phyloP scores from a whole-genome alignment of 2,888 invertebrate species.

The Agrotis exclamationis region DNA sequence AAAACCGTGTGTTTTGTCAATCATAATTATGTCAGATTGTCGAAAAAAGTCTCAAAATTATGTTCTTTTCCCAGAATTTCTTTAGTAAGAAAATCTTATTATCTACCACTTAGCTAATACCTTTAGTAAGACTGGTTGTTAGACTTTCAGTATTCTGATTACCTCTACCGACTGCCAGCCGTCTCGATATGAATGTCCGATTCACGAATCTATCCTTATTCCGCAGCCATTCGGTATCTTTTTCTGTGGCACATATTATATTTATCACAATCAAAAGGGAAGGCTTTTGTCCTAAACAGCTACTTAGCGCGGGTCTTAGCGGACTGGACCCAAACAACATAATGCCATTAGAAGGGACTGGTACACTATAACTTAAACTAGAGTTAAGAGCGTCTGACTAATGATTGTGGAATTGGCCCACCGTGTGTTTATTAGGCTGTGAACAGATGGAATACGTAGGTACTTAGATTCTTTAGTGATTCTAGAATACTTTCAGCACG shows the following conservation, averaged over 20 bases:
- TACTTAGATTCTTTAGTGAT: background rate
- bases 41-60: too few species aligned
- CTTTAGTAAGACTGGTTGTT: too few species aligned
- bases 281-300: conserved; percentile 50
- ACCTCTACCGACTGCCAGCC: too few species aligned
- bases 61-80: too few species aligned
- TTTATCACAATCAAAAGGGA: conserved; percentile 44
- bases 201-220: background rate
- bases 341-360: conserved; percentile 69
- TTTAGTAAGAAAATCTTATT: too few species aligned
- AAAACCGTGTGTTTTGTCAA: too few species aligned
- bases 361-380: conserved; percentile 58
- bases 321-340: conserved; percentile 67
- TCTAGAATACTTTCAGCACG: too few species aligned
- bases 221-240: background rate
- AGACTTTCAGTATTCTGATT: too few species aligned
- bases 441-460: conserved; percentile 6
- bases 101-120: too few species aligned
- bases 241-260: conserved; percentile 19
- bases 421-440: conserved; percentile 46
- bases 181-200: too few species aligned
- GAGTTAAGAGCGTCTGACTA: conserved; percentile 66
- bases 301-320: conserved; percentile 57
- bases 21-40: too few species aligned
- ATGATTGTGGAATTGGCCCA: conserved; percentile 62